Conservation (phyloP, 2,888 invertebrate species). For the Euproctis similis region DNA sequence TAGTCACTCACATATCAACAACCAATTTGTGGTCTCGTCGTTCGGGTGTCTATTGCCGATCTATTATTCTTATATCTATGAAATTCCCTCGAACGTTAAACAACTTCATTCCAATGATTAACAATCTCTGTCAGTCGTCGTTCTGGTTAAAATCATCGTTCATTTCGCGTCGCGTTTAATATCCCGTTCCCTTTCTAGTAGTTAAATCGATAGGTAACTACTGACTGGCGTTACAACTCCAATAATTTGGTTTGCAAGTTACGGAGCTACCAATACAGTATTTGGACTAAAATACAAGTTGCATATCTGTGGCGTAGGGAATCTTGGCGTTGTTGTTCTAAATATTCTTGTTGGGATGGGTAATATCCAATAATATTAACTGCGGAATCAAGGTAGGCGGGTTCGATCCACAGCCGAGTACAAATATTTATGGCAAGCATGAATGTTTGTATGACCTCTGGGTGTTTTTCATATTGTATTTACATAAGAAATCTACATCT, state of each 20-base stretch:
- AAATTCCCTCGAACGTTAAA: not conserved
- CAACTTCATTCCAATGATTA: not conserved
- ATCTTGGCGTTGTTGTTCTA: constrained; percentile 27
- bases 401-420: not conserved
- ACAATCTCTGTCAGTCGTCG: not conserved
- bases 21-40: too few relatives aligned
- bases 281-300: too few relatives aligned
- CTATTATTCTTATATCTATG: too few relatives aligned
- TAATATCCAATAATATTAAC: too few relatives aligned
- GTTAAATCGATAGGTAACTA: constrained; percentile 9
- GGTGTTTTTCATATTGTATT: too few relatives aligned
- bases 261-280: too few relatives aligned
- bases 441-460: too few relatives aligned
- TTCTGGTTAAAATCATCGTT: constrained; percentile 8
- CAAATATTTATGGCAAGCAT: constrained; percentile 3
- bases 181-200: constrained; percentile 10
- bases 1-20: too few relatives aligned
- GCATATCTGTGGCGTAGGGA: constrained; percentile 16
- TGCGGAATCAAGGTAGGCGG: too few relatives aligned
- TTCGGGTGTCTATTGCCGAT: too few relatives aligned
- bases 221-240: constrained; percentile 11
- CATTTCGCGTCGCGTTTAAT: constrained; percentile 9
- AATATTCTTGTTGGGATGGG: too few relatives aligned
- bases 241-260: constrained; percentile 20
- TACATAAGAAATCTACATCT: too few relatives aligned